Evolutionary conservation across 2,888 invertebrate species (phyloP), one percentile per base, ranked within the genome.

Genomic region (Epiblema foenella): DNA sequence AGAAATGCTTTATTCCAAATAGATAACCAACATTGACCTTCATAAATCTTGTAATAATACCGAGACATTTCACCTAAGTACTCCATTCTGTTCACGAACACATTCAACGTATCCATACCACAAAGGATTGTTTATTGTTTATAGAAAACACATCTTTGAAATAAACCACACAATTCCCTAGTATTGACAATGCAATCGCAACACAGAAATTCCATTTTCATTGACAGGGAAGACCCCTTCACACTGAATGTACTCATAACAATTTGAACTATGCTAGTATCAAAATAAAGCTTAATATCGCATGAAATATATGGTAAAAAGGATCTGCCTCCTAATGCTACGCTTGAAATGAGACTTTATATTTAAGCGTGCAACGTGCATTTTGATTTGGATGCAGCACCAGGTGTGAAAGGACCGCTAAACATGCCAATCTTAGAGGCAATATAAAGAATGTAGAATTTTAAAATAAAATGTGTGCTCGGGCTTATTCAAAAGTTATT

Each of bases 181-280:
- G 71, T 60, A 71, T 71, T 62, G 71, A 71, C 71, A 71, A 71
- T 71, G 71, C 71, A 67, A 71, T 71, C 71, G 67, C 71, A 46
- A 71, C 71, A 71, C 56, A 67, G 71, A 71, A 71, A 71, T 57
- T 66, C 66, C 71, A 71, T 71, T 71, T 62, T 67, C 71, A 71
- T 67, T 71, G 67, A 67, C 71, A 67, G 71, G 57, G 17, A 64
- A 49, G 62, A 52, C 39, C 65, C 65, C 65, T 68, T 68, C n/a
- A 52, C 39, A 37, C 49, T 56, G 12, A 33, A 37, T 12, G 18
- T 60, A 11, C 17, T 51, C 57, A 11, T 18, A 12, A 20, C 46
- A 59, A 20, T 10, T 39, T 63, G 51, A 42, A 64, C 58, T 54
- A 15, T 66, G 15, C 54, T 20, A 2, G 10, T 42, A 56, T 46